Base-by-base conservation (phyloP, 2,113 vertebrate genomes). In the Callocephalon fimbriatum region DNA sequence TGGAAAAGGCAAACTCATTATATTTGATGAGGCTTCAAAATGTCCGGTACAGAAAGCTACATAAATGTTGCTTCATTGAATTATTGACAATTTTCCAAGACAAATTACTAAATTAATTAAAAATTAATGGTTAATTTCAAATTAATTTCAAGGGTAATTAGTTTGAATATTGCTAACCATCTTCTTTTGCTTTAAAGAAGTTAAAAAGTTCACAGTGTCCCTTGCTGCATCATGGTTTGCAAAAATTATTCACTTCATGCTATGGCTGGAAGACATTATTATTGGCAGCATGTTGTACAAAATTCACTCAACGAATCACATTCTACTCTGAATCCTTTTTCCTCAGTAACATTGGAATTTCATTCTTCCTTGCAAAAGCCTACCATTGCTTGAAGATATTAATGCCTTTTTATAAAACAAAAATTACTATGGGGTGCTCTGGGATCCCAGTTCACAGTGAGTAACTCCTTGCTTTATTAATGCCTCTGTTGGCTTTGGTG, bases 101-200 rank as follows among this genome's bases (percentile, higher is more conserved):
- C 12, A 86, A 75, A 89, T 44, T 70, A 74, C 27, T 56, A 76
- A 90, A 72, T 32, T 89, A 78, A 91, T 93, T 91, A 89, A 84
- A 93, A 95, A 87, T 48, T 91, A 95, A 35, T 56, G 75, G 44
- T 44, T 62, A 74, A 80, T 92, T 95, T 78, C 51, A 92, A 80
- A 87, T 84, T 88, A 3, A 87, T 92, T 92, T 84, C 5, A 65
- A 26, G 22, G 53, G 56, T 22, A 56, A 74, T 90, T 83, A 66
- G 3, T 15, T 83, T 20, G 10, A 77, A 19, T 58, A 20, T 65
- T 75, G 14, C 35, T 71, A 63, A 86, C 32, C 26, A 10, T 51
- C 8, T 59, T 81, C 23, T 88, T 93, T 45, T 50, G 65, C 61
- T 75, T 66, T 65, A 93, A 61, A 65, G n/a, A 90, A 94, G 27